Base-by-base conservation (phyloP, 2,888 invertebrate species). In the Cepaea hortensis region DNA sequence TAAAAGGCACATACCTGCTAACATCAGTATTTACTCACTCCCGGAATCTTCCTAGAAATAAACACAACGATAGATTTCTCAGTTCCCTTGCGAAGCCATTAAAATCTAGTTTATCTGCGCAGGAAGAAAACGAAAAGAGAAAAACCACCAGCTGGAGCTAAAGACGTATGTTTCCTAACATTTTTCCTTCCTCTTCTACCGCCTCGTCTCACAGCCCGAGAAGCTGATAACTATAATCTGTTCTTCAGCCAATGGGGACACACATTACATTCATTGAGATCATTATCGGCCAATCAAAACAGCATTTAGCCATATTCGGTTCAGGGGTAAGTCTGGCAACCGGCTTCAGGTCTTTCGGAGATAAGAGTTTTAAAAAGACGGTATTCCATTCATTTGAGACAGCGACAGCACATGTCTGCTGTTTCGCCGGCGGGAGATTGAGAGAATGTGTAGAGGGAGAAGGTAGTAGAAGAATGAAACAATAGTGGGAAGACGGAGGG, bases 261-360 rank as follows among this genome's bases (percentile, higher is more conserved):
- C 55, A 70, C 82, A 82, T 82, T 72, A 82, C 82, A 82, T 72
- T 55, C 73, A 82, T 72, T 72, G 55, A 73, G 72, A 82, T 82
- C 55, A 72, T 82, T 82, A 82, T 82, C 61, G 61, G 82, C 82
- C 82, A 82, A 82, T 72, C 72, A 82, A 50, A 82, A 72, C 23
- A 55, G 72, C 72, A 82, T 82, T 82, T 70, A 82, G 72, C 55
- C 70, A 72, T n/a, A 23, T 61, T 70, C 15, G 82, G 82, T 70
- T 72, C 15, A 70, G 18, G 11, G 15, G 55, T 23, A 15, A 23
- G 68, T 82, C 70, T 82, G 82, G 72, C 82, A 82, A 46, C 13
- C 61, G 50, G 23, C 6, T 62, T 18, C 15, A 9, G 50, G 62
- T 18, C 35, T 68, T 68, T 35, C 62, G n/a, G 61, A 72, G 13